Base-by-base conservation (phyloP, 1,140 invertebrate species). In the Drosophila seguyi region DNA sequence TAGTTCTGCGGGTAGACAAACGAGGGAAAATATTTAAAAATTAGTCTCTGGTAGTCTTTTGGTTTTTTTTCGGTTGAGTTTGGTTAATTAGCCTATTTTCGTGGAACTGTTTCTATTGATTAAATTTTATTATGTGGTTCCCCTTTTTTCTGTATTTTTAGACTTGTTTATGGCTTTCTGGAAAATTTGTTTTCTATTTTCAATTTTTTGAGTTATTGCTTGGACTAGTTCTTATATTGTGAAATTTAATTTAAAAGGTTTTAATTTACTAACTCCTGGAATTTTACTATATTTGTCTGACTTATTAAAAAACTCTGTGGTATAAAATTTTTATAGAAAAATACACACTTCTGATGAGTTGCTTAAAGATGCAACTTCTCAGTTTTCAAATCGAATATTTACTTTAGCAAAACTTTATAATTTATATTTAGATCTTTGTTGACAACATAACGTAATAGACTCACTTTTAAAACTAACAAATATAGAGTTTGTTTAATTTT, bases 1-100 rank as follows among this genome's bases (percentile, higher is more conserved):
- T 90, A 72, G 55, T 85, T 63, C 85, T 90, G 57, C 42, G 48
- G 55, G 56, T 71, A 76, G 61, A 65, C 48, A 75, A 78, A 80
- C 44, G 62, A 27, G 60, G 41, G 50, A 41, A 58, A 59, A 68
- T 71, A 38, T 48, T 69, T 48, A 25, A 22, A 59, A 71, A 72
- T 72, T 72, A 72, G 68, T 72, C 41, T 71, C 5, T 39, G 44
- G 27, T 45, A 22, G 44, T 25, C 39, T n/a, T 38, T 22, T 27
- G 45, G 45, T 29, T 50, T 50, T 50, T 27, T 50, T 48, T 25
- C 16, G 38, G 25, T 11, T 29, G 41, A 44, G 25, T 45, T 68
- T 25, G 50, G 52, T 72, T 86, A 75, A 81, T 61, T 80, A 61
- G 61, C 61, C 66, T 53, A 69, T 69, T 69, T 75, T 75, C 45